These are phyloP conservation scores for Cyrtonyx montezumae DNA, from an alignment of 2,113 vertebrate genomes.

Conservation along the genomic window DNA sequence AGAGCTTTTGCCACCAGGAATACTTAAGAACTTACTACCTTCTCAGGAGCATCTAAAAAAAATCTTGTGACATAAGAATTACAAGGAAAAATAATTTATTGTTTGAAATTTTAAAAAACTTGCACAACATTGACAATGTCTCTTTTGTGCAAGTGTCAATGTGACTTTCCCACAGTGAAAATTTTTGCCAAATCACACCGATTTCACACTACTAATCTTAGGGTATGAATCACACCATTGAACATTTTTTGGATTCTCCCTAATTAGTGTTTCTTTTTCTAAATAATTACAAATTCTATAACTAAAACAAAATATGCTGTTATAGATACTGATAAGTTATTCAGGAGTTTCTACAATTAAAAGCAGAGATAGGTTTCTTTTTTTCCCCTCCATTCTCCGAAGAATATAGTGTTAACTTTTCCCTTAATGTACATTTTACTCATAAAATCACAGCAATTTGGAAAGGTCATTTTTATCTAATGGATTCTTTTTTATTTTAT, in stretches of 20 bases:
- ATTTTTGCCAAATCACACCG: neutral
- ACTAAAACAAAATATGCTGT: neutral
- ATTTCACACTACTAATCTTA: neutral
- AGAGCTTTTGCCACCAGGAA: neutral
- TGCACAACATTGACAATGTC: neutral
- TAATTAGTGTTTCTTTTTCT: neutral
- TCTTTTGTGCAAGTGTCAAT: neutral
- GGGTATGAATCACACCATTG: neutral
- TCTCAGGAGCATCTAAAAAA: neutral
- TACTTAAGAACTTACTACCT: neutral
- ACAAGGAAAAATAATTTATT: neutral
- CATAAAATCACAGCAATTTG: neutral
- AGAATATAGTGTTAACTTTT: neutral
- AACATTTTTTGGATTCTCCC: neutral
- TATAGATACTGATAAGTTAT: neutral
- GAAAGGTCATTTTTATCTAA: neutral
- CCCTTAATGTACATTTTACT: neutral
- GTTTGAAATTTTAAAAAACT: neutral
- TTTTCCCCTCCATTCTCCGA: neutral
- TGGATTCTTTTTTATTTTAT: neutral
- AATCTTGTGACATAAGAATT: neutral
- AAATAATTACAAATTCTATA: neutral
- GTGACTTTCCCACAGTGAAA: neutral
- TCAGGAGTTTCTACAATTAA: neutral
- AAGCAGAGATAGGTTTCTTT: neutral